Percentiles rank a stretch among this genome's conserved stretches.
Conservation (phyloP, 30 jellyfish, hydroid and myxozoan genomes). For the Aurelia sp. region DNA sequence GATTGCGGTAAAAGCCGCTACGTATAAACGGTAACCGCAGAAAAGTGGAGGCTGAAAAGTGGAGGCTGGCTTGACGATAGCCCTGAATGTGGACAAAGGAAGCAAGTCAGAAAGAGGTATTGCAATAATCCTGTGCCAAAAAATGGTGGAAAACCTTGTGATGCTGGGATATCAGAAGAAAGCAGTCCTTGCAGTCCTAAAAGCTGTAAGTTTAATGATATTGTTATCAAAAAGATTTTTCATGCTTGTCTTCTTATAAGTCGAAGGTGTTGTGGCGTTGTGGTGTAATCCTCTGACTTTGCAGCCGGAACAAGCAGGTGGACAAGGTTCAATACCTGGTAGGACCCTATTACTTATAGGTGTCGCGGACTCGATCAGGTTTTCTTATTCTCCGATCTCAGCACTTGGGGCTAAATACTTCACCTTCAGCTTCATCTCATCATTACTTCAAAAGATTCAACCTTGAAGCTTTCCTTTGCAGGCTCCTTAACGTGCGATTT, state of each 20-base stretch:
- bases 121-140: constrained; percentile 66
- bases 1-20: too few species aligned
- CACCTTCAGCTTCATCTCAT: too few species aligned
- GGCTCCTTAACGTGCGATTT: constrained; percentile 25
- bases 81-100: constrained; percentile 69
- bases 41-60: too few species aligned
- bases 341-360: neutral
- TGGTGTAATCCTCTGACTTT: too few species aligned
- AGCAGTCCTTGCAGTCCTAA: constrained; percentile 13
- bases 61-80: too few species aligned
- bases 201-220: constrained; percentile 7
- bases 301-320: too few species aligned
- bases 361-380: too few species aligned
- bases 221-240: neutral
- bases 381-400: too few species aligned
- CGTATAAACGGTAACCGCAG: too few species aligned
- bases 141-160: constrained; percentile 58
- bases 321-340: too few species aligned
- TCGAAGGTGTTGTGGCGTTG: neutral
- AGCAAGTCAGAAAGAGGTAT: constrained; percentile 14
- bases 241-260: neutral
- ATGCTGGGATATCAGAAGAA: constrained; percentile 21
- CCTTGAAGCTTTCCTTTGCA: neutral
- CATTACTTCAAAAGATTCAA: too few species aligned
- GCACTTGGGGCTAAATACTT: too few species aligned